These are phyloP conservation scores for Esox lucius DNA, from an alignment of 2,797 vertebrate genomes.

Conservation along the genomic window DNA sequence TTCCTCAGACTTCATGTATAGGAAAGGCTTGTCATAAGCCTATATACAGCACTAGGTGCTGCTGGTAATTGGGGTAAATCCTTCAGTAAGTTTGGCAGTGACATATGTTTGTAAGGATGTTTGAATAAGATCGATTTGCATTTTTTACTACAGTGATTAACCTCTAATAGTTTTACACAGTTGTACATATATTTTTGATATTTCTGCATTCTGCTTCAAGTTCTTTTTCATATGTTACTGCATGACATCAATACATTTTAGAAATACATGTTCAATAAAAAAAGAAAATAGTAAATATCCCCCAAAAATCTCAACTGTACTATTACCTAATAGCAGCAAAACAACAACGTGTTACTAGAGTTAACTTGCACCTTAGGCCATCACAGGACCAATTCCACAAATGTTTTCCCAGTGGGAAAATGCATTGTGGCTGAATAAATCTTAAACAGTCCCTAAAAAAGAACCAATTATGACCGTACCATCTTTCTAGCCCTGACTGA, in stretches of 20 bases:
- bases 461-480: conserved; percentile 1
- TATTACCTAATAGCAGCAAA: conserved; percentile 20
- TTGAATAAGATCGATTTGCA: conserved; percentile 35
- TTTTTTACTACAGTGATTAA: conserved; percentile 26
- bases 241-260: conserved; percentile 42
- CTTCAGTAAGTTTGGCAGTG: conserved; percentile 34
- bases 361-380: conserved; percentile 2
- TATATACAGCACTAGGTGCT: conserved; percentile 38
- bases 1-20: too few relatives aligned
- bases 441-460: conserved; percentile 2
- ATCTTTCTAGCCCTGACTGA: conserved; percentile 1
- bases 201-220: conserved; percentile 18
- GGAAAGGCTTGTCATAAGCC: conserved; percentile 41
- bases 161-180: conserved; percentile 36
- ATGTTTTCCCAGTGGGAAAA: not conserved
- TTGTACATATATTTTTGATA: not conserved
- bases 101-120: conserved; percentile 30
- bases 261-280: conserved; percentile 18
- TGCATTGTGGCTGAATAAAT: not conserved
- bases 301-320: conserved; percentile 15
- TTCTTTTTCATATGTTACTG: conserved; percentile 36
- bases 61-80: conserved; percentile 45
- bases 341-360: conserved; percentile 10
- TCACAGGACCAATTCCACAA: conserved; percentile 3
- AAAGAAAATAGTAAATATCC: conserved; percentile 1